phyloP scores from a whole-genome alignment of 2,113 vertebrate species.

The Tyto alba region DNA sequence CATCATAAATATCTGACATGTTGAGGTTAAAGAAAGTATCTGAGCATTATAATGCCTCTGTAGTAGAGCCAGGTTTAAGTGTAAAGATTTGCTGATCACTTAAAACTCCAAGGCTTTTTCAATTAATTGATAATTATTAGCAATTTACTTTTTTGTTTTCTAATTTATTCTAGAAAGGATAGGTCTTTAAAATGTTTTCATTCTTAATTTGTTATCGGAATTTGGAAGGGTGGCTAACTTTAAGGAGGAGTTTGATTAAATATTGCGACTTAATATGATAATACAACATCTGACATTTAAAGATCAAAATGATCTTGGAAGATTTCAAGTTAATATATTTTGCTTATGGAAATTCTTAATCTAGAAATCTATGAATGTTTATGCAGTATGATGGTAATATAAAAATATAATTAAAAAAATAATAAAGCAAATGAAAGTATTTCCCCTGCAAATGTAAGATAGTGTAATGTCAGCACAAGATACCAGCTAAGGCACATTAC shows the following conservation, averaged over 20 bases:
- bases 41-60: background rate
- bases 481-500: background rate
- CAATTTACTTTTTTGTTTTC: background rate
- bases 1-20: slow-evolving; percentile 40
- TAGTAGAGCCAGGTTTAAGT: background rate
- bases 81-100: background rate
- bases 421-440: background rate
- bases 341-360: background rate
- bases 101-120: background rate
- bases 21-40: slow-evolving; percentile 38
- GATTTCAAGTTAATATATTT: background rate
- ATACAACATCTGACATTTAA: background rate
- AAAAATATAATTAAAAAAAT: background rate
- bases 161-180: background rate
- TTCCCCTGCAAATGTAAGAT: background rate
- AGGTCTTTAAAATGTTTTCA: background rate
- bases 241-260: background rate
- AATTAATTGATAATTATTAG: background rate
- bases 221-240: background rate
- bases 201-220: background rate
- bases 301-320: background rate
- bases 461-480: background rate
- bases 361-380: background rate
- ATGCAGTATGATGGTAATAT: background rate
- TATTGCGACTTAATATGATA: background rate